phyloP scores from a whole-genome alignment of 2,888 invertebrate genomes.

The Drosophila suboccidentalis region DNA sequence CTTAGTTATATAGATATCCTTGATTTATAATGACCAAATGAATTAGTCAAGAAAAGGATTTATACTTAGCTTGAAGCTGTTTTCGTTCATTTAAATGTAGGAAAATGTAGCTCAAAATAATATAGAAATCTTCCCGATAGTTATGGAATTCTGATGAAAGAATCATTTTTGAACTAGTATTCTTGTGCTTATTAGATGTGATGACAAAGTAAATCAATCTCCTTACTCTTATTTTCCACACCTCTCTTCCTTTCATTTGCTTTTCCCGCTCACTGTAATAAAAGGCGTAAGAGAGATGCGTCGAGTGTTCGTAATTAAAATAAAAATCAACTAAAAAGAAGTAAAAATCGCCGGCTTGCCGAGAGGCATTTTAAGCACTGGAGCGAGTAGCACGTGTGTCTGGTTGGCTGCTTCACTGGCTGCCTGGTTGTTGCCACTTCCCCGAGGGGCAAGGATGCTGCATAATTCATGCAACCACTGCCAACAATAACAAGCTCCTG shows the following conservation, averaged over 20 bases:
- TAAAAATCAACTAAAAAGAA: constrained; percentile 54
- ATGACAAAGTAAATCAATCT: constrained; percentile 1
- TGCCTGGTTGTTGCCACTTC: constrained; percentile 5
- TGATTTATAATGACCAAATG: too few species aligned
- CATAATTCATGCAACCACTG: constrained; percentile 68
- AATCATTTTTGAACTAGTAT: too few species aligned
- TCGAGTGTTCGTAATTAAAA: constrained; percentile 69
- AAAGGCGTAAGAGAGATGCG: constrained; percentile 27
- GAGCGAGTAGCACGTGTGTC: constrained; percentile 26
- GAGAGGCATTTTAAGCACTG: constrained; percentile 12
- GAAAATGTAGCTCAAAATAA: too few species aligned
- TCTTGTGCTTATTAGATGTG: constrained; percentile 15
- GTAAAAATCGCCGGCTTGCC: constrained; percentile 30
- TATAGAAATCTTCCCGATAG: too few species aligned
- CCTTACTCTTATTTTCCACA: background rate
- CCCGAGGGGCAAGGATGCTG: constrained; percentile 40
- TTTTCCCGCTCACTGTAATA: background rate
- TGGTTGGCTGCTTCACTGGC: constrained; percentile 11
- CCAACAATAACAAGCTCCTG: constrained; percentile 62
- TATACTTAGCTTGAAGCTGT: too few species aligned
- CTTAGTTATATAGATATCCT: too few species aligned
- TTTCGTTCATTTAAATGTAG: too few species aligned
- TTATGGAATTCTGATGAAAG: too few species aligned
- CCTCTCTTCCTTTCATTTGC: background rate
- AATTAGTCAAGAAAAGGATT: too few species aligned